Conservation (phyloP, 2,797 vertebrate species). For the Smutsia gigantea region DNA sequence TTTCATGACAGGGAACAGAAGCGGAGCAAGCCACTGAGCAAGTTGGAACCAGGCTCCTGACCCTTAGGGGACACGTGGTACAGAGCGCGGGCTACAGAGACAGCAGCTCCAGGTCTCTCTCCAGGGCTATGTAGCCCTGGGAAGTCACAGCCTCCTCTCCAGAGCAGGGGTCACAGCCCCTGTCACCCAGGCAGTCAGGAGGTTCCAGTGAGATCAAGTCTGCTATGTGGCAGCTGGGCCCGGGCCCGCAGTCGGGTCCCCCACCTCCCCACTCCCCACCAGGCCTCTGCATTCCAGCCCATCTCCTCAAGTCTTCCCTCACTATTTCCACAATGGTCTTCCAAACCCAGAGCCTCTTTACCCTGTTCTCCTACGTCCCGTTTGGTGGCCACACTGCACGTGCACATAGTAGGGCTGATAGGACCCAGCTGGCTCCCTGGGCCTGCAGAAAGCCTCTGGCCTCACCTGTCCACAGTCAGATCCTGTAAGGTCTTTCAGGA, state of each 20-base stretch:
- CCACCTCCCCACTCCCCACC: neutral
- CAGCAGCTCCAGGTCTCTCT: rapidly evolving
- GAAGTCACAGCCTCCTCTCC: neutral
- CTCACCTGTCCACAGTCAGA: conserved; percentile 11
- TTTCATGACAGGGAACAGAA: neutral
- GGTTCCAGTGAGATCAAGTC: rapidly evolving
- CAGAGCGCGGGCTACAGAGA: rapidly evolving
- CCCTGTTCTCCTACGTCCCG: rapidly evolving
- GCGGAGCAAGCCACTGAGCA: no score
- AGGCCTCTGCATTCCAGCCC: no score
- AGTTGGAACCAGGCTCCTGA: neutral
- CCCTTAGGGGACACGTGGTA: rapidly evolving
- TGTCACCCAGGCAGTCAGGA: rapidly evolving
- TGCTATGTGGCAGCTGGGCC: rapidly evolving
- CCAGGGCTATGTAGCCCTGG: neutral
- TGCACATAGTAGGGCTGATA: neutral
- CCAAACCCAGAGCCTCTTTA: neutral
- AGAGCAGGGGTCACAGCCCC: neutral
- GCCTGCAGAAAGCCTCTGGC: rapidly evolving
- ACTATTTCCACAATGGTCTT: neutral
- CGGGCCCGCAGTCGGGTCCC: neutral
- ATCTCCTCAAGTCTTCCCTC: neutral
- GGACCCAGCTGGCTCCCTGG: rapidly evolving
- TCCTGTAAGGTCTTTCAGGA: neutral
- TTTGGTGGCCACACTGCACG: rapidly evolving